Evolutionary conservation across 2,888 invertebrate genomes (phyloP).

Genomic region (Caenorhabditis wallacei): DNA sequence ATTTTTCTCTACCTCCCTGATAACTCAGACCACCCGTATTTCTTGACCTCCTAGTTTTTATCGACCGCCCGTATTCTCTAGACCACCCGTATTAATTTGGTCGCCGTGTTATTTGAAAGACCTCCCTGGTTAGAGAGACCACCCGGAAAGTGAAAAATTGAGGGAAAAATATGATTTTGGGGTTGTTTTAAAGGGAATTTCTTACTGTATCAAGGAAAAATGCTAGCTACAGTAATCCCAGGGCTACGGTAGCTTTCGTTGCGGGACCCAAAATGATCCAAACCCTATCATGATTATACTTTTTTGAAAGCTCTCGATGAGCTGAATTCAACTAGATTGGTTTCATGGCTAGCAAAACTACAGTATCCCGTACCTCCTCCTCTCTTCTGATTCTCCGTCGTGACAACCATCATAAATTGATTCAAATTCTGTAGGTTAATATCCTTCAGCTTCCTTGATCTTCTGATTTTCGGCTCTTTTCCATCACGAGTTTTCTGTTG

Average conservation of each 20-base stretch:
- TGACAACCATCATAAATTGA: conserved; percentile 9
- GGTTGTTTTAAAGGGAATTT: too few relatives aligned
- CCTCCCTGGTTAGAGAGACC: too few relatives aligned
- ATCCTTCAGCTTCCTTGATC: neutral
- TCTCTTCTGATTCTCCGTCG: conserved; percentile 22
- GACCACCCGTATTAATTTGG: too few relatives aligned
- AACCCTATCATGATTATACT: neutral
- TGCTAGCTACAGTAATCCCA: too few relatives aligned
- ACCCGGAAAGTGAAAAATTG: too few relatives aligned
- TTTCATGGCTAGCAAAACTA: too few relatives aligned
- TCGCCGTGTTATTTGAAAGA: too few relatives aligned
- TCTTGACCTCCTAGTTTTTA: neutral
- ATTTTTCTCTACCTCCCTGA: neutral
- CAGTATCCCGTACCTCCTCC: conserved; percentile 15
- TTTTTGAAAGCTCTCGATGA: conserved; percentile 1
- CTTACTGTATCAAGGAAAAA: too few relatives aligned
- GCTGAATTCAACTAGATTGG: neutral
- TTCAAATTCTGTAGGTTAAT: neutral
- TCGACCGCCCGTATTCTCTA: too few relatives aligned
- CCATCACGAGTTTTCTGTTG: conserved; percentile 66
- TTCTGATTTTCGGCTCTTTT: conserved; percentile 24
- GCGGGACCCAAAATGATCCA: neutral
- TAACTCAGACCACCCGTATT: neutral
- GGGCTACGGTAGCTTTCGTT: neutral
- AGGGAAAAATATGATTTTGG: too few relatives aligned